Evolutionary conservation across 2,113 vertebrate genomes (phyloP).

Genomic region (Siphamia tubifer): DNA sequence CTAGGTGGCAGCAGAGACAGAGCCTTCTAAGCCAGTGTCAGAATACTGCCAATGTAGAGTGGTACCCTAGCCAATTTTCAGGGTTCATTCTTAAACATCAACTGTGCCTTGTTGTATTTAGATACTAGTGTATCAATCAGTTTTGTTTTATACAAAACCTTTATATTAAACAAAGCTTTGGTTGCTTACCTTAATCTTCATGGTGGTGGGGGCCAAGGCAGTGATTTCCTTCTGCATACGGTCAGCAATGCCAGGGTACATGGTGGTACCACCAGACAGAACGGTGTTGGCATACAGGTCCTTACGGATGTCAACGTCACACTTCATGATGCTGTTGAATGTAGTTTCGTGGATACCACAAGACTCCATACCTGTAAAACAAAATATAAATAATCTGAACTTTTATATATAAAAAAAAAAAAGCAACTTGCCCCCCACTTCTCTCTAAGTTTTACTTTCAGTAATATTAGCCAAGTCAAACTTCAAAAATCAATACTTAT

Average conservation of each 20-base stretch:
- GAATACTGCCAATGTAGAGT: too few relatives aligned
- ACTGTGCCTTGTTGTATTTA: too few relatives aligned
- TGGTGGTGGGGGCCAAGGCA: slow-evolving; percentile 77
- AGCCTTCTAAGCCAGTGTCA: neutral
- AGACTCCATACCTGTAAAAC: slow-evolving; percentile 76
- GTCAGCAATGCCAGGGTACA: slow-evolving; percentile 78
- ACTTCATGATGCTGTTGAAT: slow-evolving; percentile 82
- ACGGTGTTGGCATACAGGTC: slow-evolving; percentile 79
- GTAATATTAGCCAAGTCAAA: too few relatives aligned
- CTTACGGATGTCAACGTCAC: slow-evolving; percentile 82
- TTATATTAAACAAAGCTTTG: too few relatives aligned
- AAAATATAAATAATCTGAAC: too few relatives aligned
- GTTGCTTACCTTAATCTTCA: slow-evolving; percentile 82
- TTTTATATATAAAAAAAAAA: too few relatives aligned
- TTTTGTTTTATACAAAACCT: too few relatives aligned
- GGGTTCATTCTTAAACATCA: too few relatives aligned
- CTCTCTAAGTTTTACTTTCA: too few relatives aligned
- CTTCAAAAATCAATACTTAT: neutral
- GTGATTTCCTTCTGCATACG: slow-evolving; percentile 83
- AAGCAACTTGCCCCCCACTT: too few relatives aligned
- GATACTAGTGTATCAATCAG: too few relatives aligned
- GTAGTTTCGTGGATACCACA: slow-evolving; percentile 79
- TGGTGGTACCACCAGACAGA: slow-evolving; percentile 78
- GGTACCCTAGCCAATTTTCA: too few relatives aligned
- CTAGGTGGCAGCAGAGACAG: slow-evolving; percentile 1